Evolutionary conservation across 2,113 vertebrate species (phyloP).

Genomic region (Carettochelys insculpta): DNA sequence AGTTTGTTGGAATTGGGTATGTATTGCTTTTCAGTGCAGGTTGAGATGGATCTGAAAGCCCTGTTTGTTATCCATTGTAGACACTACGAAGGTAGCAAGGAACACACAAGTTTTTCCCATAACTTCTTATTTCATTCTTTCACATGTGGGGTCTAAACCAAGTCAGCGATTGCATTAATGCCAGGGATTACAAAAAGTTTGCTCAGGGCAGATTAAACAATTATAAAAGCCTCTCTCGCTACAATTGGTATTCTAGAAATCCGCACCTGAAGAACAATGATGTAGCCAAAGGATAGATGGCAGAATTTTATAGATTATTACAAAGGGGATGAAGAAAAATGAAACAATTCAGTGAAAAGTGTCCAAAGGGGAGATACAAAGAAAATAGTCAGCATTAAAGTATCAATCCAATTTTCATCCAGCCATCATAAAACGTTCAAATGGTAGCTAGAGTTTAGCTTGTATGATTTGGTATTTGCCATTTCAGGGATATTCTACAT

Average conservation of each 20-base stretch:
- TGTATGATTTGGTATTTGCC: no score
- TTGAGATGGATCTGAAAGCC: neutral
- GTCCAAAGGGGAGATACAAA: neutral
- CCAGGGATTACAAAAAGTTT: neutral
- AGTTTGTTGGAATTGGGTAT: neutral
- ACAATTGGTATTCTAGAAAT: neutral
- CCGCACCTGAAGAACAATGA: neutral
- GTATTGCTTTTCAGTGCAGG: neutral
- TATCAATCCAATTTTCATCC: neutral
- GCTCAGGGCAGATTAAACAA: neutral
- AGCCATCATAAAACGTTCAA: no score
- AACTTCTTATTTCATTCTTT: neutral
- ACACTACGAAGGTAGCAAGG: neutral
- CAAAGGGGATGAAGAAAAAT: neutral
- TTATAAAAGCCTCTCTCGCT: neutral
- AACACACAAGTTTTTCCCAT: neutral
- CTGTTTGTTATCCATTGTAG: neutral
- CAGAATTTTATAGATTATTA: neutral
- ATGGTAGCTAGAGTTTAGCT: no score
- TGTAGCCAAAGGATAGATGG: neutral
- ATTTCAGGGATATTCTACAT: no score
- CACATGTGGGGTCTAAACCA: neutral
- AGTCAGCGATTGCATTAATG: neutral
- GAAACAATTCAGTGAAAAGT: neutral
- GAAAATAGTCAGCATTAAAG: no score